Evolutionary conservation across 2,888 invertebrate genomes (phyloP).

Genomic region (Lottia scabra): DNA sequence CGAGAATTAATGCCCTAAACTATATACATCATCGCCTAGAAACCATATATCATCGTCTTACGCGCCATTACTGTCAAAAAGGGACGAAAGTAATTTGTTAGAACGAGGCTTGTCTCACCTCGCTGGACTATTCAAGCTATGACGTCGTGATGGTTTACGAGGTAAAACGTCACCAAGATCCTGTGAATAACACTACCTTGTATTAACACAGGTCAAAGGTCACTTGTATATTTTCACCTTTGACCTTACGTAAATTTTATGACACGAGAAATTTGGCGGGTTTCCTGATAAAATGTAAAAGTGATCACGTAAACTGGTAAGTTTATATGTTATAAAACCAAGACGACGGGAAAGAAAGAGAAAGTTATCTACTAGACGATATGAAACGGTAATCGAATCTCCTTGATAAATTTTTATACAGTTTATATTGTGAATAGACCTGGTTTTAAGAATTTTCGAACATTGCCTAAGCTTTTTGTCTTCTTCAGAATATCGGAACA

Average conservation of each 20-base stretch:
- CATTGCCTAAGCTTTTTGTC: no score
- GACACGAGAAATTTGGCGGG: not conserved
- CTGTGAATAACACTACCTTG: not conserved
- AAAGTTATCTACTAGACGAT: no score
- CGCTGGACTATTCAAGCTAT: no score
- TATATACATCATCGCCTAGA: not conserved
- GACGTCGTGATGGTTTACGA: not conserved
- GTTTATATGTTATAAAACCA: not conserved
- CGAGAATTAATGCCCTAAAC: no score
- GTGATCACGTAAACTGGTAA: not conserved
- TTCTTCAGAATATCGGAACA: no score
- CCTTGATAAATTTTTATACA: no score
- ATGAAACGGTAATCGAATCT: no score
- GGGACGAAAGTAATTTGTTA: not conserved
- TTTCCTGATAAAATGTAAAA: not conserved
- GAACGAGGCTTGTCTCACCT: no score
- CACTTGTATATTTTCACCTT: not conserved
- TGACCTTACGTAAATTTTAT: not conserved
- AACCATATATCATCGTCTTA: not conserved
- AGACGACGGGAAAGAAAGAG: not conserved
- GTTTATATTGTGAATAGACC: no score
- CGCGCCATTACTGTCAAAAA: not conserved
- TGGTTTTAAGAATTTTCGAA: no score
- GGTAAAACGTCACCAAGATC: not conserved
- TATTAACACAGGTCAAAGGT: not conserved